Evolutionary conservation across 2,797 vertebrate genomes (phyloP).

Genomic region (Sciaenops ocellatus): DNA sequence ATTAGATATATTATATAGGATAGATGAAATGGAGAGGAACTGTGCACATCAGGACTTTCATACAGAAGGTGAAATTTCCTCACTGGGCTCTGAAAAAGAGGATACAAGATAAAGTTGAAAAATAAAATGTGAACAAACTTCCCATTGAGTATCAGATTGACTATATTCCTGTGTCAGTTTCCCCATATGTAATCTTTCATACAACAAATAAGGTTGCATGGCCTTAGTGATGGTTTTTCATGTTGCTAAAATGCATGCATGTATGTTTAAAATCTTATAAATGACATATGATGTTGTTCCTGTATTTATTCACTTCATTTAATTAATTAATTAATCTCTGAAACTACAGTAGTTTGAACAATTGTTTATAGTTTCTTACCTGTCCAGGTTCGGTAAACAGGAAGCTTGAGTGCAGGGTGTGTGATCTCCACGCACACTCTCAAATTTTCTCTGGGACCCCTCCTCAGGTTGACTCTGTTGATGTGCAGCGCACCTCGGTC

Average conservation of each 20-base stretch:
- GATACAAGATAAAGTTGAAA: constrained; percentile 6
- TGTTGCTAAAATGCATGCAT: not conserved
- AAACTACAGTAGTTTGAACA: not conserved
- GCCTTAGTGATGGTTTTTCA: not conserved
- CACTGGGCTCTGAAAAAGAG: constrained; percentile 80
- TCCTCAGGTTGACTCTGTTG: constrained; percentile 77
- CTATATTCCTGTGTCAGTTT: not conserved
- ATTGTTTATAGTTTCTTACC: constrained; percentile 57
- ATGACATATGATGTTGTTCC: not conserved
- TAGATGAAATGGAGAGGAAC: constrained; percentile 4
- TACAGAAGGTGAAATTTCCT: constrained; percentile 71
- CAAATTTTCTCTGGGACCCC: constrained; percentile 50
- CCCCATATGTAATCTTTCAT: not conserved
- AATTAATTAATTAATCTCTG: too few species aligned
- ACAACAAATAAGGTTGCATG: not conserved
- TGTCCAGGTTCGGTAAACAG: constrained; percentile 84
- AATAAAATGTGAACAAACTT: constrained; percentile 42
- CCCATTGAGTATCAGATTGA: constrained; percentile 9
- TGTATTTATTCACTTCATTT: not conserved
- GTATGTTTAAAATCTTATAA: not conserved
- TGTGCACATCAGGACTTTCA: constrained; percentile 42
- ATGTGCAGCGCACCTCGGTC: constrained; percentile 68
- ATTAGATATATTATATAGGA: constrained; percentile 30
- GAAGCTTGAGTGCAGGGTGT: constrained; percentile 82
- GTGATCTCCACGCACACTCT: constrained; percentile 84